Evolutionary conservation across 2,113 vertebrate species (phyloP).

Genomic region (Anhinga anhinga): DNA sequence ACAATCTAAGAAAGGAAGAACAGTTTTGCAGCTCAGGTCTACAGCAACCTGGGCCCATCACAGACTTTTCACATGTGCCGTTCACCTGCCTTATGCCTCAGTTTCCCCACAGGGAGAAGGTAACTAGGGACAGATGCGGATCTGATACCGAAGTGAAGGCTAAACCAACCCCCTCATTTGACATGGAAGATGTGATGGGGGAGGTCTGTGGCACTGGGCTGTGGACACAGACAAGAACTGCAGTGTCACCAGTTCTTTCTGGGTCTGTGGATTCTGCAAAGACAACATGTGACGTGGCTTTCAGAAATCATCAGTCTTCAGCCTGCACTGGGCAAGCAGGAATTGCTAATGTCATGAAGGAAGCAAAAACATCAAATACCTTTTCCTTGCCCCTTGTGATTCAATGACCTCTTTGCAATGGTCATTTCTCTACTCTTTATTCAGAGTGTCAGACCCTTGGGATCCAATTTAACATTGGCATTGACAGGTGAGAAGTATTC

Average conservation of each 20-base stretch:
- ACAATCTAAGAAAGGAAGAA: neutral
- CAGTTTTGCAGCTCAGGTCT: neutral
- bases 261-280: neutral
- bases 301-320: neutral
- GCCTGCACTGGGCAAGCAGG: neutral
- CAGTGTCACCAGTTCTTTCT: neutral
- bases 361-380: neutral
- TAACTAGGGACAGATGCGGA: neutral
- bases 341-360: neutral
- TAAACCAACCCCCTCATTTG: neutral
- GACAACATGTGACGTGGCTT: neutral
- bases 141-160: neutral
- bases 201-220: neutral
- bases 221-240: neutral
- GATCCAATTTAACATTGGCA: neutral
- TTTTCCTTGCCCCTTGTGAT: neutral
- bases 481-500: neutral
- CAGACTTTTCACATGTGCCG: neutral
- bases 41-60: neutral
- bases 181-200: neutral
- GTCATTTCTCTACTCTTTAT: neutral
- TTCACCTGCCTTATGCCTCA: neutral
- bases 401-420: neutral
- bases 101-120: neutral
- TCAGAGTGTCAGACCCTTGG: neutral